phyloP scores from a whole-genome alignment of 2,797 vertebrate genomes.

The Lemur catta region DNA sequence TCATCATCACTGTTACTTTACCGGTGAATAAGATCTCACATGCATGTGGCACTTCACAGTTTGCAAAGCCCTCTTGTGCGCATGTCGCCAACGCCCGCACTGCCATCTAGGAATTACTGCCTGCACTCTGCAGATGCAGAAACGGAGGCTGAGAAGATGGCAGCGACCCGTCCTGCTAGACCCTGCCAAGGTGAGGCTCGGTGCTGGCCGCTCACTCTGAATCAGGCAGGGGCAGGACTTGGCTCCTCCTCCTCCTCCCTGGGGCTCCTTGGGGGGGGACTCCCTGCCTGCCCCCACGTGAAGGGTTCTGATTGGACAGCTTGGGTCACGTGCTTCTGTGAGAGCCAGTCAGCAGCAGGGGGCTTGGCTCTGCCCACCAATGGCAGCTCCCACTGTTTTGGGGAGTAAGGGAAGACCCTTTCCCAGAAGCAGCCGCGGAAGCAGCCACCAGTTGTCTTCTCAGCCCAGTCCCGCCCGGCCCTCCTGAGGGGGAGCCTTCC shows the following conservation, averaged over 20 bases:
- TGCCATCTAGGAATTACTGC: neutral
- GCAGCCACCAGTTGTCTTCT: neutral
- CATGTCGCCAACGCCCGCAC: rapidly evolving
- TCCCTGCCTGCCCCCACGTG: rapidly evolving
- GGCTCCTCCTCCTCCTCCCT: rapidly evolving
- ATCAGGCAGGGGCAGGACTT: neutral
- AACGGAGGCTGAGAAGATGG: neutral
- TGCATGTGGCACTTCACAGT: rapidly evolving
- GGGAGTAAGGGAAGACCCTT: neutral
- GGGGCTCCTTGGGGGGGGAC: no score
- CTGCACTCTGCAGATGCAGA: neutral
- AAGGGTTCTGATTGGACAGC: neutral
- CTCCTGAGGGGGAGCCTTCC: neutral
- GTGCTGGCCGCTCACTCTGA: neutral
- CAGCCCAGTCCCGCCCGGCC: neutral
- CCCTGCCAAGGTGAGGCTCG: neutral
- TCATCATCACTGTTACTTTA: neutral
- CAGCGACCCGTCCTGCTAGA: neutral
- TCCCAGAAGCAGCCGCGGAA: neutral
- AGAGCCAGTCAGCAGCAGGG: neutral
- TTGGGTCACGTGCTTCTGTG: neutral
- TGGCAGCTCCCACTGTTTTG: neutral
- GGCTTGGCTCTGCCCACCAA: neutral
- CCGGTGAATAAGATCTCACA: rapidly evolving
- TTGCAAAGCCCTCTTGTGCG: neutral